Conservation (phyloP, 2,113 vertebrate species). For the Lepus americanus region DNA sequence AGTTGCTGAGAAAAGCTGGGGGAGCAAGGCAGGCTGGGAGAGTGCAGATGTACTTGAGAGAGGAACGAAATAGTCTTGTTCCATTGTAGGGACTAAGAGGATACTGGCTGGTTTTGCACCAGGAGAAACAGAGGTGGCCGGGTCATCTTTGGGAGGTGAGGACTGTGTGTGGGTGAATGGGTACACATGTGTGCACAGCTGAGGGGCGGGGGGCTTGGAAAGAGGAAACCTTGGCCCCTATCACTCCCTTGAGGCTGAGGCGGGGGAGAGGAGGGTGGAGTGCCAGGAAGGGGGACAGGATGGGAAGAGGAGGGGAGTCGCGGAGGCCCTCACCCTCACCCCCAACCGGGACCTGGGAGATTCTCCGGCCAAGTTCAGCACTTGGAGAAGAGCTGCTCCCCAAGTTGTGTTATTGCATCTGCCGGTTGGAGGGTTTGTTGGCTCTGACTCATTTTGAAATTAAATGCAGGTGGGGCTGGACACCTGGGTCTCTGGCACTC, state of each 20-base stretch:
- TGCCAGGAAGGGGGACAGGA: neutral
- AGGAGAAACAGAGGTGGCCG: neutral
- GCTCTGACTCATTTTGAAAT: slow-evolving; percentile 44
- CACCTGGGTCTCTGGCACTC: slow-evolving; percentile 29
- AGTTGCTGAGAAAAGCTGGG: slow-evolving; percentile 9
- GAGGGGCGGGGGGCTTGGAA: neutral
- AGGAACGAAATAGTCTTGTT: slow-evolving; percentile 25
- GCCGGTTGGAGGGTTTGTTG: slow-evolving; percentile 47
- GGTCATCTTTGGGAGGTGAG: neutral
- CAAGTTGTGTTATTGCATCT: slow-evolving; percentile 49
- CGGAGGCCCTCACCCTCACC: neutral
- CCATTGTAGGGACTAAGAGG: neutral
- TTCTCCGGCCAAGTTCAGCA: slow-evolving; percentile 56
- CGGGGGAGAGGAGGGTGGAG: neutral
- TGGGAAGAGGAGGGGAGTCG: neutral
- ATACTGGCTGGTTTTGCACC: neutral
- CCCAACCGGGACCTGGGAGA: neutral
- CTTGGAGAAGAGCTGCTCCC: slow-evolving; percentile 30
- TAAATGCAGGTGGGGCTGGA: slow-evolving; percentile 52
- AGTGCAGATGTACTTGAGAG: neutral
- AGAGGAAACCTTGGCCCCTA: neutral
- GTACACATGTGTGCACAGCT: accelerated
- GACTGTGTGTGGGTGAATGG: no score
- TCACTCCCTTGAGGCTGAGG: neutral
- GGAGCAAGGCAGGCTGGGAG: neutral